Percentiles rank a stretch among this genome's conserved stretches.
These are phyloP conservation scores for Heliconius hermathena DNA, from an alignment of 1,140 invertebrate genomes.

Conservation along the genomic window DNA sequence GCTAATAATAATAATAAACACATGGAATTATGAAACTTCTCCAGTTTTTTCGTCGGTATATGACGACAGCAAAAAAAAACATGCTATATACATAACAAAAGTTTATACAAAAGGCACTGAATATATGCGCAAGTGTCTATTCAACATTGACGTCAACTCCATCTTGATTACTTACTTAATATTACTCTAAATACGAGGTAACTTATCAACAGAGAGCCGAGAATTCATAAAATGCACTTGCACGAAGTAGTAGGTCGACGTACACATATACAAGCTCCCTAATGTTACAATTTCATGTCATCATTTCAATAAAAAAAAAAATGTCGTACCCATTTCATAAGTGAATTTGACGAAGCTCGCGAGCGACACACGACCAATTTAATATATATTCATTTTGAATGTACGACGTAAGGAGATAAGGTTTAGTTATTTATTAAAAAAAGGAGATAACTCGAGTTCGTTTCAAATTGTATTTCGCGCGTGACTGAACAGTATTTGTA, in stretches of 20 bases:
- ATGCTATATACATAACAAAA: too few relatives aligned
- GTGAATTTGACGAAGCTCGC: background rate
- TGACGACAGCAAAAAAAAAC: too few relatives aligned
- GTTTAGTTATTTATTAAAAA: slow-evolving; percentile 3
- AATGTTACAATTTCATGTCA: too few relatives aligned
- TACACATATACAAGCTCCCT: too few relatives aligned
- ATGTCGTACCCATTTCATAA: background rate
- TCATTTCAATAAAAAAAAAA: background rate
- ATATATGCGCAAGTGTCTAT: slow-evolving; percentile 28
- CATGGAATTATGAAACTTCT: too few relatives aligned
- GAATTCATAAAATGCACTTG: slow-evolving; percentile 1
- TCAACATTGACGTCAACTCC: slow-evolving; percentile 12
- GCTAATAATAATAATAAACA: too few relatives aligned
- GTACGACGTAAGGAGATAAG: background rate
- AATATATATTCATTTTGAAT: background rate
- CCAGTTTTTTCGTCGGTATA: too few relatives aligned
- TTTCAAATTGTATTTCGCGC: background rate
- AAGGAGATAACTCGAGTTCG: background rate
- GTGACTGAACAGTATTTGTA: background rate
- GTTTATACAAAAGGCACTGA: background rate
- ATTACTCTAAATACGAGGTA: background rate
- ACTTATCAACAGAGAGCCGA: background rate
- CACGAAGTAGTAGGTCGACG: background rate
- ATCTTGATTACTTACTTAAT: background rate
- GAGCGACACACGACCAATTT: background rate